Conservation (phyloP, 2,888 invertebrate species). For the Dione vanillae region DNA sequence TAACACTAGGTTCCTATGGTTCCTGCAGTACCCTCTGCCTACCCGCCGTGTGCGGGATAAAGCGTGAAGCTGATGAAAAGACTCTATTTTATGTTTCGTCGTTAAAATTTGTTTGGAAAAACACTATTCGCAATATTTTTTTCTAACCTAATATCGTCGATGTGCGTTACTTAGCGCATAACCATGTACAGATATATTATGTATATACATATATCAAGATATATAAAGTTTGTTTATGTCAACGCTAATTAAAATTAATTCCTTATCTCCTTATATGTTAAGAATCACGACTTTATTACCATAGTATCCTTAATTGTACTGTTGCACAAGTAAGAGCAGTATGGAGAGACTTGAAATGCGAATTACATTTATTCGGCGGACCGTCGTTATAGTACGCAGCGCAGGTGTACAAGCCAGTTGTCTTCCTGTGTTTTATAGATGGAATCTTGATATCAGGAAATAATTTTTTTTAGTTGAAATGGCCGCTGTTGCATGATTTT, state of each 20-base stretch:
- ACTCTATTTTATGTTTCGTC: no score
- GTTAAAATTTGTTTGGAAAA: no score
- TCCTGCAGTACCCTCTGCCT: no score
- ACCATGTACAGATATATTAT: background rate
- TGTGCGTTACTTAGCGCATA: background rate
- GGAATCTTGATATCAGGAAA: constrained; percentile 26
- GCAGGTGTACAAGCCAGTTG: constrained; percentile 30
- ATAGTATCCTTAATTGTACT: constrained; percentile 25
- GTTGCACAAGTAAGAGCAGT: constrained; percentile 34
- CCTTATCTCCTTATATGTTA: background rate
- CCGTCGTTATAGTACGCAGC: constrained; percentile 30
- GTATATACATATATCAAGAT: background rate
- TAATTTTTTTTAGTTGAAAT: background rate
- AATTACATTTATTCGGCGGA: constrained; percentile 29
- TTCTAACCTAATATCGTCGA: background rate
- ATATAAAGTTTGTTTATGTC: background rate
- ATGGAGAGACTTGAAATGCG: constrained; percentile 39
- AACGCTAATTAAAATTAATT: background rate
- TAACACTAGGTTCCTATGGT: no score
- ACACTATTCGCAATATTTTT: no score
- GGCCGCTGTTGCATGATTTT: background rate
- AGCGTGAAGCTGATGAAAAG: no score
- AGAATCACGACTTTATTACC: constrained; percentile 22
- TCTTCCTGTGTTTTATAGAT: constrained; percentile 33
- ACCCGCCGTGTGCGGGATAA: no score